Conservation (phyloP, 2,113 vertebrate genomes). For the Colossoma macropomum region DNA sequence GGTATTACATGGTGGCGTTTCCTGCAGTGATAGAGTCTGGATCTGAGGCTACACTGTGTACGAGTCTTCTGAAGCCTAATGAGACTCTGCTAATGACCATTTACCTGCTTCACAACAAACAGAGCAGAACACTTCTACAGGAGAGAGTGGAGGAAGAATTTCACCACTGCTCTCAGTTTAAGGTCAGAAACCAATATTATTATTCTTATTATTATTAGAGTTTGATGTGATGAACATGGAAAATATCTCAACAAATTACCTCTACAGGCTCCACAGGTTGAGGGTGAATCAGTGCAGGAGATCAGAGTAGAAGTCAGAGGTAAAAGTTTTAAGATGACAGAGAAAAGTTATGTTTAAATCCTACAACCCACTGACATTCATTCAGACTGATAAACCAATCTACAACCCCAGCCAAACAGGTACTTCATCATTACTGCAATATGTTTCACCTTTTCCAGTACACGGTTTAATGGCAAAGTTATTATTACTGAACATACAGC, state of each 20-base stretch:
- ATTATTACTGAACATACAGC: too few species aligned
- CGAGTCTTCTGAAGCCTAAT: conserved; percentile 65
- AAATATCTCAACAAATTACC: background rate
- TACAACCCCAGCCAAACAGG: conserved; percentile 76
- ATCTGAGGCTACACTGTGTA: conserved; percentile 64
- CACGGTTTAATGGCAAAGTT: too few species aligned
- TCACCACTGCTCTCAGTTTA: conserved; percentile 62
- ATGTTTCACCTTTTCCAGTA: too few species aligned
- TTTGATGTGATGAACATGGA: background rate
- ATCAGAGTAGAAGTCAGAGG: conserved; percentile 68
- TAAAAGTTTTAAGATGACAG: conserved; percentile 57
- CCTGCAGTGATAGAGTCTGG: conserved; percentile 71
- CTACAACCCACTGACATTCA: conserved; percentile 55
- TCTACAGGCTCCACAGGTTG: conserved; percentile 62
- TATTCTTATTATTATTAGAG: too few species aligned
- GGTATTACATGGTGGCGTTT: conserved; percentile 65
- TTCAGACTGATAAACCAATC: conserved; percentile 75
- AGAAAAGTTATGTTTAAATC: conserved; percentile 65
- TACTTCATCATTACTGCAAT: conserved; percentile 39
- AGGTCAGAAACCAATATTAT: too few species aligned
- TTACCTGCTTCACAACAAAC: conserved; percentile 45
- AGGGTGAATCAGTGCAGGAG: conserved; percentile 33
- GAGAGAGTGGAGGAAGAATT: conserved; percentile 49
- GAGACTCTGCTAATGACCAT: conserved; percentile 66
- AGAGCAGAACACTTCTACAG: conserved; percentile 33